Conservation (phyloP, 2,888 invertebrate species). For the Bruchidius siliquastri region DNA sequence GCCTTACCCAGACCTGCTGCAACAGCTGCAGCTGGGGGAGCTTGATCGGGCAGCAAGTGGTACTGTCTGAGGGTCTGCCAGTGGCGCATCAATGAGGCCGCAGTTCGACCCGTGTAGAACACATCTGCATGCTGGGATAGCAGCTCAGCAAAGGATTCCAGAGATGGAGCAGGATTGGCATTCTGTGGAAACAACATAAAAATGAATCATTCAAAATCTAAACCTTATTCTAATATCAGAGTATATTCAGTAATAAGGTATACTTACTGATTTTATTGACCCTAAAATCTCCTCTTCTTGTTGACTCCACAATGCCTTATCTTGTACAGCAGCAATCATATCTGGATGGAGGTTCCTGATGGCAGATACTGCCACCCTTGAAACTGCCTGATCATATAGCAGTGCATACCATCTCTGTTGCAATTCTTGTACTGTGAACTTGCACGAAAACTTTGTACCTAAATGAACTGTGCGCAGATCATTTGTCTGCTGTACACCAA, state of each 20-base stretch:
- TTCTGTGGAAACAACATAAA: conserved; percentile 49
- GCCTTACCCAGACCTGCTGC: conserved; percentile 31
- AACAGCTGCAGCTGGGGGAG: conserved; percentile 50
- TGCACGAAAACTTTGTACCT: conserved; percentile 92
- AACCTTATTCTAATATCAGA: too few relatives aligned
- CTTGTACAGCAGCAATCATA: conserved; percentile 78
- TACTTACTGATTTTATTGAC: conserved; percentile 67
- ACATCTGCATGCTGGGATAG: conserved; percentile 76
- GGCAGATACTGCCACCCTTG: conserved; percentile 84
- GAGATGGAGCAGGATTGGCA: conserved; percentile 66
- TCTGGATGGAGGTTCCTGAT: conserved; percentile 94
- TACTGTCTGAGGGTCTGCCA: conserved; percentile 93
- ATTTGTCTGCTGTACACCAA: conserved; percentile 83
- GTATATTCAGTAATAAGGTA: background rate
- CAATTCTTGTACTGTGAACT: conserved; percentile 88
- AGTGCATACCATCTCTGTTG: conserved; percentile 95
- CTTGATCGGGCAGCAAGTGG: conserved; percentile 85
- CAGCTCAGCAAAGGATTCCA: conserved; percentile 80
- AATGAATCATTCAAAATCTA: background rate
- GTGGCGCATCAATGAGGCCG: conserved; percentile 78
- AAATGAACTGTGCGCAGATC: conserved; percentile 78
- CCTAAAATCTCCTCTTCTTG: conserved; percentile 85
- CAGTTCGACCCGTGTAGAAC: conserved; percentile 84
- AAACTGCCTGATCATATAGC: conserved; percentile 91
- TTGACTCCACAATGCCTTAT: conserved; percentile 83